Base-by-base conservation (phyloP, 2,888 invertebrate genomes). In the Drosophila maculinotata region DNA sequence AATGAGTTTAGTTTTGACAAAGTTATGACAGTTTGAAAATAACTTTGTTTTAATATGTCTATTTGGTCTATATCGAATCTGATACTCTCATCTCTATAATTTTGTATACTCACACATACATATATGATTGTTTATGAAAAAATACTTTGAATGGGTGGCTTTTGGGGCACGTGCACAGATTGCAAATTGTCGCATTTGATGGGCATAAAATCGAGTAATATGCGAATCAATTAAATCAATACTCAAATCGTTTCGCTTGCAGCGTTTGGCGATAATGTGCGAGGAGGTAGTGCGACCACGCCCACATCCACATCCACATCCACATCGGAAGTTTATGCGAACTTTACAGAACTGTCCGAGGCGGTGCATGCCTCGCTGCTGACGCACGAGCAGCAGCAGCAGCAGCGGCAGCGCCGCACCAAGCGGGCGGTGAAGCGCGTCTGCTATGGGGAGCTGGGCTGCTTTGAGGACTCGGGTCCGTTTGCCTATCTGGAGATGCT, bases 401-500 rank as follows among this genome's bases (percentile, higher is more conserved):
- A 69, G 1, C 71, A 80, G 42, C 86, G 71, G 0, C 70, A 56
- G 28, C 66, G 89, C 93, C 79, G 96, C 89, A 93, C 92, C 15
- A 96, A 96, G 90, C 92, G 97, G 57, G 96, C 97, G 12, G 95
- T 95, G 65, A 95, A 96, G 69, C 94, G 94, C 66, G 96, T 97
- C 1, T 98, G 98, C 90, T 98, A 98, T 90, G 95, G 94, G 15
- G 96, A 96, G 68, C 93, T 98, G 51, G 98, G 98, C 7, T 98
- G 98, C 89, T 98, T 98, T 92, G 96, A 97, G 88, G 97, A 97
- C 87, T 95, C 96, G 3, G 98, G 97, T 0, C 96, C 97, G 0
- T 97, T 97, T 90, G 96, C 96, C 52, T 97, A 97, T 90, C 92
- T 98, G 91, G 97, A 97, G 92, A 97, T 97, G 92, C 92, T 97